Percentiles rank a stretch among this genome's conserved stretches.
Conservation (phyloP, 1,140 invertebrate genomes). For the Zaprionus camerounensis region DNA sequence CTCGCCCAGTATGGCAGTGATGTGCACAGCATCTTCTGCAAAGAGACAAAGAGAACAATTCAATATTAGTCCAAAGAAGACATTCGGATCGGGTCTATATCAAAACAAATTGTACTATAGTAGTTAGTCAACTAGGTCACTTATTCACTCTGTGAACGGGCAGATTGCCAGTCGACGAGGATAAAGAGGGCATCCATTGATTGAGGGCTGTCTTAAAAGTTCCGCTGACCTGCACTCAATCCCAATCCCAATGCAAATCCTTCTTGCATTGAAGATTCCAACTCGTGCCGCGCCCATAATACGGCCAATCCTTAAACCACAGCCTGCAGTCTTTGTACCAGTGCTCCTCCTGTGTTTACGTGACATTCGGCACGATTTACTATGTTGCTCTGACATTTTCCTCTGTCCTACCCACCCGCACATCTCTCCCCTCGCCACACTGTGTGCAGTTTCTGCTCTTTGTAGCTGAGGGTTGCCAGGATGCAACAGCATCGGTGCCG, state of each 20-base stretch:
- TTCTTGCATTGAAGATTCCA: constrained; percentile 15
- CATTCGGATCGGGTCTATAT: not conserved
- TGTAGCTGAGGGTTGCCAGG: constrained; percentile 15
- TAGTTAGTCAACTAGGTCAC: not conserved
- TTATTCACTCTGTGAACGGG: constrained; percentile 4
- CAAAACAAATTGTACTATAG: not conserved
- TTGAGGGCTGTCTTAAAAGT: constrained; percentile 42
- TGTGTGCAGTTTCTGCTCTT: constrained; percentile 16
- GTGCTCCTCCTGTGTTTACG: constrained; percentile 56
- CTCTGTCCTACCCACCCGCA: not conserved
- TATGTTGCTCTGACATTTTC: constrained; percentile 52
- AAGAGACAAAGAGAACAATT: constrained; percentile 13
- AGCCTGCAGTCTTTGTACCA: constrained; percentile 27
- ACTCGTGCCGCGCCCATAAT: constrained; percentile 57
- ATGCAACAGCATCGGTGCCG: constrained; percentile 24
- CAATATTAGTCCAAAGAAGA: not conserved
- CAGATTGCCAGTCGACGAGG: constrained; percentile 5
- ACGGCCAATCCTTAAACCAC: constrained; percentile 56
- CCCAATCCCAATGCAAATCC: not conserved
- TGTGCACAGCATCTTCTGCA: constrained; percentile 95
- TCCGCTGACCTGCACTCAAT: constrained; percentile 32
- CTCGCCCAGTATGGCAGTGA: constrained; percentile 97
- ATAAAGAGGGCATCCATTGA: constrained; percentile 12
- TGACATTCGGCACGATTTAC: constrained; percentile 73
- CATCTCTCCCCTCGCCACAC: not conserved